Base-by-base conservation (phyloP, 2,888 invertebrate genomes). In the Cheilosia impressa region DNA sequence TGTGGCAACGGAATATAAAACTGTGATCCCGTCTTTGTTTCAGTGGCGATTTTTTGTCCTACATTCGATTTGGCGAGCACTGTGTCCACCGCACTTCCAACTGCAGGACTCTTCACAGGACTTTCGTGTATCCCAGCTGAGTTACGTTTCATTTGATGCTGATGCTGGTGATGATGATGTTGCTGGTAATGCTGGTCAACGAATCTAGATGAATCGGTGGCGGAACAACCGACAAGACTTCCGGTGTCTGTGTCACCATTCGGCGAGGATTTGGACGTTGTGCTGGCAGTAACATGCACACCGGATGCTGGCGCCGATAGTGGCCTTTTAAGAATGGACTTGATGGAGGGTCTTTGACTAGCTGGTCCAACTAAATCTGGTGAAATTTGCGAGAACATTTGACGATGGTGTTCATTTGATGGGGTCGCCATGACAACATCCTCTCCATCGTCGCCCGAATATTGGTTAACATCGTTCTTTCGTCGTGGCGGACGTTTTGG, bases 1-100 rank as follows among this genome's bases (percentile, higher is more conserved):
- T 82, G 89, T 75, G 92, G 93, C 89, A 94, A 94, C 41, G 94
- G 95, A 87, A 95, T 91, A 92, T 95, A 95, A 93, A 95, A 95
- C 88, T 94, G 94, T 71, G 95, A 94, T 88, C 92, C 92, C 88
- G 88, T 82, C 81, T 87, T 79, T 63, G 81, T 87, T 72, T 87
- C 77, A 38, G 60, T 53, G 53, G 52, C 41, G 57, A 60, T 77
- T 75, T 83, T 85, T 85, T 73, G 76, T 80, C 63, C 78, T 52
- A 58, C 65, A 76, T 72, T 87, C 24, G 73, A 60, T 87, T 68
- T 83, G 68, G 73, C 80, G 47, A 60, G 55, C 57, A 79, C 55
- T 68, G 63, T 68, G 72, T 81, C 72, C 65, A 34, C 24, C 60
- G 52, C 43, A 87, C 45, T 82, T 57, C 57, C 71, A 55, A 19